Evolutionary conservation across 2,797 vertebrate genomes (phyloP), one percentile per base, ranked within the genome.

Genomic region (Myotis findleyi): DNA sequence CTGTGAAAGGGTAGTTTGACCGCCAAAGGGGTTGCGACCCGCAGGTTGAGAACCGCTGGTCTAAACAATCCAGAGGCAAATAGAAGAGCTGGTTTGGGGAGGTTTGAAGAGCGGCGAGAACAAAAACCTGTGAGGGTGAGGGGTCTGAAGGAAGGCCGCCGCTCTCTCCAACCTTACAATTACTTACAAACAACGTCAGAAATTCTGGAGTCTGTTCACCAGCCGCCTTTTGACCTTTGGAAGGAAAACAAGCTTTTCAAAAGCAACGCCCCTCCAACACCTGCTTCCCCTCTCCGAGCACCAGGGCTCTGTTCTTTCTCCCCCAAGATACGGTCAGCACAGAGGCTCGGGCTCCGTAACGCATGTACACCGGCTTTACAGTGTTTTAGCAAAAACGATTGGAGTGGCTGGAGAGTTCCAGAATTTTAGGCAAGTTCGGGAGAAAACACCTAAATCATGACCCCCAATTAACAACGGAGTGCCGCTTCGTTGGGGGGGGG

Each of bases 181-280:
- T 5, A 33, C 36, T 27, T 44, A 53, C 41, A 68, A 2, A 47
- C 16, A 16, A 27, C 2, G 33, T 2, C 13, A 33, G 49, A n/a
- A 53, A 66, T 11, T 21, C 27, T 53, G 23, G 6, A 6, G 30
- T 49, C 18, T 55, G 5, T 2, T 41, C n/a, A 7, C 16, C 1
- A 11, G 44, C 66, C 89, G 44, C 82, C 80, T 76, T 57, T 44
- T 53, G 80, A 76, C 81, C 55, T 91, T 83, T 41, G 51, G 27
- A 88, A 59, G 55, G 23, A 49, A 72, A 80, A 59, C 66, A 47
- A 77, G 49, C 73, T 64, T 49, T 89, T 80, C 51, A 44, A 69
- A 55, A 53, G 44, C 11, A 73, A 21, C 7, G 30, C 27, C 3
- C 11, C 25, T 23, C 3, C 62, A 59, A 44, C 33, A 57, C 33